Conservation (phyloP, 2,888 invertebrate species). For the Sarcophaga carnaria region DNA sequence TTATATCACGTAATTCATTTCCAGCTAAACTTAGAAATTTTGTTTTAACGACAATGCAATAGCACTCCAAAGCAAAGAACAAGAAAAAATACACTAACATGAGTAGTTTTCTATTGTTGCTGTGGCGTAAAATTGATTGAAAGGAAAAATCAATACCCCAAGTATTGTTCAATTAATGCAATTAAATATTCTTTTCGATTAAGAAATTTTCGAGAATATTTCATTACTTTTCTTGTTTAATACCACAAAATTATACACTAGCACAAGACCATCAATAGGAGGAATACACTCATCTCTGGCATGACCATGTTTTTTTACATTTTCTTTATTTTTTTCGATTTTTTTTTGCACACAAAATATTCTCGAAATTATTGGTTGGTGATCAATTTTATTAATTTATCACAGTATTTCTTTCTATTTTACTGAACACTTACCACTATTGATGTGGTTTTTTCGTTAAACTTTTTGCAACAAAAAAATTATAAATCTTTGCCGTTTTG, state of each 20-base stretch:
- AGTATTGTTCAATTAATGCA: background rate
- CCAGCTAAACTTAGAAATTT: background rate
- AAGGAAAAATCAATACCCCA: background rate
- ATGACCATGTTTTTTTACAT: conserved; percentile 64
- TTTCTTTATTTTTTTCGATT: background rate
- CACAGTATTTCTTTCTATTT: conserved; percentile 3
- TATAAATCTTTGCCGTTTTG: conserved; percentile 26
- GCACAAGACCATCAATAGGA: conserved; percentile 26
- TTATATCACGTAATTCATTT: no score
- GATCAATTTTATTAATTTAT: conserved; percentile 11
- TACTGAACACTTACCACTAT: conserved; percentile 71
- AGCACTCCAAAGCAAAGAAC: background rate
- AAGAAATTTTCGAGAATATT: conserved; percentile 18
- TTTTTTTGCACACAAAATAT: conserved; percentile 7
- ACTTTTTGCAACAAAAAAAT: conserved; percentile 65
- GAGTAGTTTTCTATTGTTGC: background rate
- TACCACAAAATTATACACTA: conserved; percentile 33
- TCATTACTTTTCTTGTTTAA: conserved; percentile 13
- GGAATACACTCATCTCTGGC: conserved; percentile 49
- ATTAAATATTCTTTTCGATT: no score
- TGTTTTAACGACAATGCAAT: background rate
- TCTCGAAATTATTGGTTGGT: background rate
- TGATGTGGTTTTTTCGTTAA: conserved; percentile 68
- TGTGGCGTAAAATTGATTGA: background rate
- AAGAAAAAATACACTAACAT: background rate